Percentiles rank a stretch among this genome's conserved stretches.
phyloP scores from a whole-genome alignment of 2,113 vertebrate genomes.

The Taurulus bubalis region DNA sequence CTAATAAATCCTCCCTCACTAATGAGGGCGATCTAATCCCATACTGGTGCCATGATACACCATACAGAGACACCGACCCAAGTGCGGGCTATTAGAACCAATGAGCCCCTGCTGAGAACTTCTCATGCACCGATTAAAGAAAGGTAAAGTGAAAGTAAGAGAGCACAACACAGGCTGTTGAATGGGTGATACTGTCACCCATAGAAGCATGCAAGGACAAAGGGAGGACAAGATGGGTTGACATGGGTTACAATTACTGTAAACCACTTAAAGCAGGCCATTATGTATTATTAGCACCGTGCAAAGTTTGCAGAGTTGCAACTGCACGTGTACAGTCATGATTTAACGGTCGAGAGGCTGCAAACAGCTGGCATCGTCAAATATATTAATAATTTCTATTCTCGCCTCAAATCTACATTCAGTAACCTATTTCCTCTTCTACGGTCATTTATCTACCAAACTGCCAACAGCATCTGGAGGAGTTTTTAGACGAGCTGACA shows the following conservation, averaged over 20 bases:
- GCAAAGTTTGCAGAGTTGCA: neutral
- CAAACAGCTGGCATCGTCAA: neutral
- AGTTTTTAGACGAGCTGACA: neutral
- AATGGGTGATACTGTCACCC: neutral
- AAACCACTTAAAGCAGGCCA: slow-evolving; percentile 9
- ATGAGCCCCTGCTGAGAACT: neutral
- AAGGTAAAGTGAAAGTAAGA: neutral
- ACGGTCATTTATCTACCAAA: neutral
- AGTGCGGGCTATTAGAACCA: neutral
- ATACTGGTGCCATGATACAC: slow-evolving; percentile 18
- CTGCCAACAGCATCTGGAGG: neutral
- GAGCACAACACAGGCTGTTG: neutral
- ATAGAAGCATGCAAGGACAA: slow-evolving; percentile 15
- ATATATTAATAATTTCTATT: neutral
- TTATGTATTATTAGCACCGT: neutral
- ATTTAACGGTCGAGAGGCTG: neutral
- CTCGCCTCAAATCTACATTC: neutral
- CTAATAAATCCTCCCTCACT: slow-evolving; percentile 19
- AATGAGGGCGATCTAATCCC: slow-evolving; percentile 31
- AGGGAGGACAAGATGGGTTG: slow-evolving; percentile 16
- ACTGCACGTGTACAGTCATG: neutral
- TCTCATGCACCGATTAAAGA: neutral
- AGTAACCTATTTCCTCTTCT: neutral
- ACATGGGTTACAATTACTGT: slow-evolving; percentile 7
- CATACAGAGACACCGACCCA: neutral